Evolutionary conservation across 2,113 vertebrate genomes (phyloP).

Genomic region (Phrynocephalus versicolor): DNA sequence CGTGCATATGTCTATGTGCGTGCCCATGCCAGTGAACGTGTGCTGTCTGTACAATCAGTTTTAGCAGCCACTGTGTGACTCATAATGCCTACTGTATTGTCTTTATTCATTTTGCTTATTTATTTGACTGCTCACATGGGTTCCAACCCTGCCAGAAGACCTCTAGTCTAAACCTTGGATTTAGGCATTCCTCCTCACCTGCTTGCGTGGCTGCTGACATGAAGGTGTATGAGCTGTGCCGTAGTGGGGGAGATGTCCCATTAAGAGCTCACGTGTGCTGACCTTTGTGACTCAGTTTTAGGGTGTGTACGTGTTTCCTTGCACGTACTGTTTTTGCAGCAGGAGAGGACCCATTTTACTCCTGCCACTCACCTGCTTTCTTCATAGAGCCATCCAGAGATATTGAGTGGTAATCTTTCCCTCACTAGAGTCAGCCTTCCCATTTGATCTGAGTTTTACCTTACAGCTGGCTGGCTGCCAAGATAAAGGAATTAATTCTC

Average conservation of each 20-base stretch:
- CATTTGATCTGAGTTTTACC: not conserved
- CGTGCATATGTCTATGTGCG: too few species aligned
- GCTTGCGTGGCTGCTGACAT: not conserved
- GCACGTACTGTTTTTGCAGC: not conserved
- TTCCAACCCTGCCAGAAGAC: not conserved
- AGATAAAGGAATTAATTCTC: slow-evolving; percentile 1
- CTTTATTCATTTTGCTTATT: not conserved
- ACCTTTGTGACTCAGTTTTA: not conserved
- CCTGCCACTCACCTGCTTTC: accelerated
- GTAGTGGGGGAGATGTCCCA: not conserved
- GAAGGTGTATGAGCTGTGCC: not conserved
- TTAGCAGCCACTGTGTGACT: not conserved
- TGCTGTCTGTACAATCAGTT: not conserved
- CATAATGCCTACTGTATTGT: too few species aligned
- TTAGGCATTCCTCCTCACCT: not conserved
- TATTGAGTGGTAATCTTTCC: not conserved
- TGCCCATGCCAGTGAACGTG: too few species aligned
- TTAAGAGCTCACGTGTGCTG: not conserved
- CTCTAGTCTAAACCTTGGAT: not conserved
- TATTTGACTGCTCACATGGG: not conserved
- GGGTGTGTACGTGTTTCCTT: not conserved
- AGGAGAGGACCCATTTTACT: not conserved
- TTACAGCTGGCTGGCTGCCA: not conserved
- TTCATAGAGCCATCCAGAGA: not conserved
- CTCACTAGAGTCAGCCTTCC: not conserved